phyloP scores from a whole-genome alignment of 2,888 invertebrate genomes.

The Thymelicus acteon region DNA sequence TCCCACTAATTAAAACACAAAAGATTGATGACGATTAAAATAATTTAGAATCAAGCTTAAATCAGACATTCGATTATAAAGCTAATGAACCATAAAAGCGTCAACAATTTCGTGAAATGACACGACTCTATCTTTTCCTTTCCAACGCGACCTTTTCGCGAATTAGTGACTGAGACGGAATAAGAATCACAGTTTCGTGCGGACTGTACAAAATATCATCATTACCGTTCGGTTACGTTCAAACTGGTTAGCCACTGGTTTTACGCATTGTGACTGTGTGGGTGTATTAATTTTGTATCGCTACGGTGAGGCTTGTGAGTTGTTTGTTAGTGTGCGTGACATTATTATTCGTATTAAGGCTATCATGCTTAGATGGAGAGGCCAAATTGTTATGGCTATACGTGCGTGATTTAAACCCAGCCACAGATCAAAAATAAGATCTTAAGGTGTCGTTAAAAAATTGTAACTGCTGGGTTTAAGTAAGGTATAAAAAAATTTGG shows the following conservation, averaged over 20 bases:
- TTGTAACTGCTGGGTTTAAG: neutral
- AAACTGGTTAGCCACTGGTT: constrained; percentile 79
- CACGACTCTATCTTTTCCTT: constrained; percentile 13
- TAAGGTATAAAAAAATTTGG: too few relatives aligned
- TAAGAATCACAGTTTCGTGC: constrained; percentile 39
- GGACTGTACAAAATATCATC: constrained; percentile 74
- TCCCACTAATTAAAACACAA: neutral
- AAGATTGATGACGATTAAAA: neutral
- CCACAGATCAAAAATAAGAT: too few relatives aligned
- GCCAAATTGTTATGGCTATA: too few relatives aligned
- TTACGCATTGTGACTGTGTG: constrained; percentile 71
- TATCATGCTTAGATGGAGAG: constrained; percentile 9
- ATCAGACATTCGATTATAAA: neutral
- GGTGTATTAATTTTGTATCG: constrained; percentile 45
- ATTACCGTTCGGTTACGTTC: constrained; percentile 81
- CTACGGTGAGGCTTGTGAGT: constrained; percentile 43
- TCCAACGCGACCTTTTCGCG: constrained; percentile 1
- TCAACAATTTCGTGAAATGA: neutral
- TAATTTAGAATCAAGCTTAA: neutral
- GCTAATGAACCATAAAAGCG: neutral
- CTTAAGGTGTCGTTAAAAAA: too few relatives aligned
- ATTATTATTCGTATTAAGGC: constrained; percentile 33
- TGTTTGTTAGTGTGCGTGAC: constrained; percentile 42
- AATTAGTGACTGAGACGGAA: constrained; percentile 12
- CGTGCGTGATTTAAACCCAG: too few relatives aligned